Evolutionary conservation across 2,888 invertebrate species (phyloP).

Genomic region (Pomacea canaliculata): DNA sequence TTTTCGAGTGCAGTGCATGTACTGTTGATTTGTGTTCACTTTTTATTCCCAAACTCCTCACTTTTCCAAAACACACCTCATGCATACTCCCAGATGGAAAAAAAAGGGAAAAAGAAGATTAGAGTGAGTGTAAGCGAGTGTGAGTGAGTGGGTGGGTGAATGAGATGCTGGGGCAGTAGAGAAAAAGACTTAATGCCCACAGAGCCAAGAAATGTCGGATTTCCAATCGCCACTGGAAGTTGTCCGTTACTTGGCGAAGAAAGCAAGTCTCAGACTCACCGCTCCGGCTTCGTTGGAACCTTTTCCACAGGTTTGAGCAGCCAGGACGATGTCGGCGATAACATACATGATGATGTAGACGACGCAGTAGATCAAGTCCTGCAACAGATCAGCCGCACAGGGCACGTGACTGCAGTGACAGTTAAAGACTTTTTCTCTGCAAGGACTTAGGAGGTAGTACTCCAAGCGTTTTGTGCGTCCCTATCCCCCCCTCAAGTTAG

Average conservation of each 20-base stretch:
- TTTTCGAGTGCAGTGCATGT: too few species aligned
- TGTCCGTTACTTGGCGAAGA: too few species aligned
- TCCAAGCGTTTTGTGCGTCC: background rate
- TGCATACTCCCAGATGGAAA: too few species aligned
- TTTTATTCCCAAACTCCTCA: too few species aligned
- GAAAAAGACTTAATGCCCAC: background rate
- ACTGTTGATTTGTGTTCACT: too few species aligned
- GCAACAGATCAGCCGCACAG: conserved; percentile 3
- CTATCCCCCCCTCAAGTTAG: background rate
- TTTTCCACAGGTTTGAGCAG: conserved; percentile 40
- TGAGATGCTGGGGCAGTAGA: background rate
- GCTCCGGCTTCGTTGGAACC: conserved; percentile 47
- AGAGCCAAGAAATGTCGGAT: background rate
- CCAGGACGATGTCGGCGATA: conserved; percentile 60
- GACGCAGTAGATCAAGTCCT: conserved; percentile 60
- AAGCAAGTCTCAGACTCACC: conserved; percentile 37
- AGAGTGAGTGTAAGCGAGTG: too few species aligned
- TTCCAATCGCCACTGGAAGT: background rate
- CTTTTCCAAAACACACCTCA: too few species aligned
- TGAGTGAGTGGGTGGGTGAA: too few species aligned
- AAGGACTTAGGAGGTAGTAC: too few species aligned
- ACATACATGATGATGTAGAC: conserved; percentile 54
- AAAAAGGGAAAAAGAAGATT: too few species aligned
- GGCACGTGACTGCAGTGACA: background rate
- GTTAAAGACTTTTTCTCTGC: too few species aligned